phyloP scores from a whole-genome alignment of 2,113 vertebrate genomes.

The Eretmochelys imbricata region DNA sequence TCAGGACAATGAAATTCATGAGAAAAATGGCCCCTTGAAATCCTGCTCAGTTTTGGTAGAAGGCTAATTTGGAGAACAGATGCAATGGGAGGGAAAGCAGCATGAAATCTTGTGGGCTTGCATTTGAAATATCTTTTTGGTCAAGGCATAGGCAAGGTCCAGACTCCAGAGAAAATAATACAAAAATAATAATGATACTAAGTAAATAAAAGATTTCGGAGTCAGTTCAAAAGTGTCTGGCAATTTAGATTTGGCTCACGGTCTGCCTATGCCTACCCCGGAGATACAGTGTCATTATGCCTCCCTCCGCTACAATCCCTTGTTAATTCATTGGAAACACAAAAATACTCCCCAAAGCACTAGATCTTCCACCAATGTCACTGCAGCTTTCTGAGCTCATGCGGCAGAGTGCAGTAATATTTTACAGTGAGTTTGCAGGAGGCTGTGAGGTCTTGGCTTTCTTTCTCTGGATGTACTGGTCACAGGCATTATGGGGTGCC shows the following conservation, averaged over 20 bases:
- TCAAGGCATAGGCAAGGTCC: too few species aligned
- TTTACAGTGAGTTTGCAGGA: neutral
- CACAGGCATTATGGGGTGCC: neutral
- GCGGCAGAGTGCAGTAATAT: neutral
- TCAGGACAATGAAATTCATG: neutral
- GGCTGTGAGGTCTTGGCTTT: neutral
- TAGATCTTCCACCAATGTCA: neutral
- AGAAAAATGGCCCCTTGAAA: neutral
- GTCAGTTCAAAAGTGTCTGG: too few species aligned
- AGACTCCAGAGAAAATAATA: too few species aligned
- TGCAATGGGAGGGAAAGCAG: neutral
- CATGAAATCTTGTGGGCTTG: neutral
- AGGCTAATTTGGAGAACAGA: neutral
- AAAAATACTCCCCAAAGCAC: neutral
- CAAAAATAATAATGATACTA: too few species aligned
- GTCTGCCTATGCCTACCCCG: neutral
- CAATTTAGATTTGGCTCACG: too few species aligned
- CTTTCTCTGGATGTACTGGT: neutral
- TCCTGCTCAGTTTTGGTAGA: neutral
- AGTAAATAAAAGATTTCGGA: too few species aligned
- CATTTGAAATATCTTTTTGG: neutral
- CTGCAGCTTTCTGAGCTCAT: neutral
- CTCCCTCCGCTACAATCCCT: neutral
- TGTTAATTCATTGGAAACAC: neutral
- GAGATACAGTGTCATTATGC: neutral